Base-by-base conservation (phyloP, 2,113 vertebrate species). In the Oxyura jamaicensis region DNA sequence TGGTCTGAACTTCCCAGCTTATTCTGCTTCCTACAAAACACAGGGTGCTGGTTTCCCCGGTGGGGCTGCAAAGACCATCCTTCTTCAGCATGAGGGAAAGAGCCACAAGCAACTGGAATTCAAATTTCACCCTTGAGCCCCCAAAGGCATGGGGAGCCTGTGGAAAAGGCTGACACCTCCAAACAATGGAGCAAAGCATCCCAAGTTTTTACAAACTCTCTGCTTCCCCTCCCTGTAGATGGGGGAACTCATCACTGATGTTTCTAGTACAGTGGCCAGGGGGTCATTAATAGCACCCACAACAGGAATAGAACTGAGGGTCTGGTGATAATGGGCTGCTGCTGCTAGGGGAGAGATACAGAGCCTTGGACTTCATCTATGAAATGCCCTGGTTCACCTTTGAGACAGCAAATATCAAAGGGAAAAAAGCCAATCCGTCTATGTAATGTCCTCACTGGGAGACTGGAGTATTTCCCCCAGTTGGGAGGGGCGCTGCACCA, bases 391-490 rank as follows among this genome's bases (percentile, higher is more conserved):
- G 60, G 23, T 63, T 53, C 48, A 92, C 66, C 50, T 60, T 31
- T 33, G 59, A 85, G 62, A 82, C 7, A 7, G 22, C 56, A 67
- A 85, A 62, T 71, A 77, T 5, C 4, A 3, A 10, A 44, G 23
- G 20, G 16, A 10, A 28, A 12, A 82, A 62, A 10, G 1, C 16
- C n/a, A 20, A 73, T 79, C 10, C 17, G 5, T 33, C 48, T 42
- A 4, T 0, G 0, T 29, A 65, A 60, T 8, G 15, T 68, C 39
- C 39, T 76, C 4, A 1, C 35, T 26, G 79, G 68, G 26, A 31
- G 28, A 39, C 11, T 63, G 41, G 39, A 83, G 19, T 81, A 31
- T 50, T 91, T 66, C 17, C 62, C 39, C 19, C 10, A 5, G 22
- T 58, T 65, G 59, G 53, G 35, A 83, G 67, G 56, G 39, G 48